A percentile compares a stretch with the other conserved stretches of the same genome.
phyloP scores from a whole-genome alignment of 2,797 vertebrate species.

The Chelmon rostratus region DNA sequence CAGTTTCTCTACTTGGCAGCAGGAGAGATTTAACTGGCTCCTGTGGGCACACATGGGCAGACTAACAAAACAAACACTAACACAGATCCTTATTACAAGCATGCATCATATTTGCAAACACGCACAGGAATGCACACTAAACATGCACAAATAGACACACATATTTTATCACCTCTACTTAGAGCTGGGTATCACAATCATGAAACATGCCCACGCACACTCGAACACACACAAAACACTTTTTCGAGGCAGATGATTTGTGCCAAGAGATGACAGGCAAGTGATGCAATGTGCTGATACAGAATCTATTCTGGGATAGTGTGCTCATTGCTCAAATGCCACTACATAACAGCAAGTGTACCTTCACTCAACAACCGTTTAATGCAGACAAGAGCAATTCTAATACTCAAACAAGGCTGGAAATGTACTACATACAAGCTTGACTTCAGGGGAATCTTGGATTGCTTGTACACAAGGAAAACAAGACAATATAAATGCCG shows the following conservation, averaged over 20 bases:
- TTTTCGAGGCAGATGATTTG: slow-evolving; percentile 43
- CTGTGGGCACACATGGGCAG: slow-evolving; percentile 42
- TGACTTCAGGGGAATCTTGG: neutral
- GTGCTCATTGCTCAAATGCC: slow-evolving; percentile 46
- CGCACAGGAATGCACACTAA: neutral
- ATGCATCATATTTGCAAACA: slow-evolving; percentile 10
- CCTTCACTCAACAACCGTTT: slow-evolving; percentile 22
- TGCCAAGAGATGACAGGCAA: slow-evolving; percentile 48
- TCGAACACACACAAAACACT: slow-evolving; percentile 24
- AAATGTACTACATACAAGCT: neutral
- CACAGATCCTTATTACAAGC: slow-evolving; percentile 28
- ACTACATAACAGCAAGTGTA: slow-evolving; percentile 13
- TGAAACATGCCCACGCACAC: neutral
- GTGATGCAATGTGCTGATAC: slow-evolving; percentile 68
- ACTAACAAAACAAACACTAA: slow-evolving; percentile 40
- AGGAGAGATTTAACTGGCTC: slow-evolving; percentile 39
- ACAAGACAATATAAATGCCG: neutral
- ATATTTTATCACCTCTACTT: slow-evolving; percentile 18
- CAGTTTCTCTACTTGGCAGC: slow-evolving; percentile 45
- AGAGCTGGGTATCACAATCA: neutral
- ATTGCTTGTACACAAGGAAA: neutral
- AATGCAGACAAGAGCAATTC: neutral
- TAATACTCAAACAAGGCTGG: neutral
- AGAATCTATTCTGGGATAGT: slow-evolving; percentile 56
- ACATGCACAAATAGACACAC: slow-evolving; percentile 3